phyloP scores from a whole-genome alignment of 2,113 vertebrate species.

The Burhinus bistriatus region DNA sequence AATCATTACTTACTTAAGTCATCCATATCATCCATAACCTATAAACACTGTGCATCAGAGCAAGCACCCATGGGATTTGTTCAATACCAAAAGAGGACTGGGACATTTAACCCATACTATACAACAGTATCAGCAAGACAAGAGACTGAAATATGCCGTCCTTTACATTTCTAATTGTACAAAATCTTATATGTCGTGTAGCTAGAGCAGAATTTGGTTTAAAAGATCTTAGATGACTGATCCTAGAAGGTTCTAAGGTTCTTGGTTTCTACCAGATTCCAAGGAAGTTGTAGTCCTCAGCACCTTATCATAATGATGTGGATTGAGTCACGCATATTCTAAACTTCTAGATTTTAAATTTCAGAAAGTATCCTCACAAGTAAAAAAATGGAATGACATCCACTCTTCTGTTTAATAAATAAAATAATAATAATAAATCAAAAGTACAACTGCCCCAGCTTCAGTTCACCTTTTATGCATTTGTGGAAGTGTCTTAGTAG shows the following conservation, averaged over 20 bases:
- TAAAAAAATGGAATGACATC: neutral
- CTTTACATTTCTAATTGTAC: slow-evolving; percentile 10
- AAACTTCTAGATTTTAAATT: neutral
- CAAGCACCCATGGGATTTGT: slow-evolving; percentile 9
- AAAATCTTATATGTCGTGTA: neutral
- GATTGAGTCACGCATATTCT: neutral
- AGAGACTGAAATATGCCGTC: neutral
- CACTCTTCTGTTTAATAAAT: neutral
- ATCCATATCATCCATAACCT: slow-evolving; percentile 3
- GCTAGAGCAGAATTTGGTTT: neutral
- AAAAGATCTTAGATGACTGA: neutral
- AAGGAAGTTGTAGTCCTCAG: neutral
- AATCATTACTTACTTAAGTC: slow-evolving; percentile 37
- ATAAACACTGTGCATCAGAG: slow-evolving; percentile 20
- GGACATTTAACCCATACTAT: neutral
- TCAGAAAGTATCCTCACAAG: neutral
- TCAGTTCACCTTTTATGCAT: neutral
- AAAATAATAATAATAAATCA: neutral
- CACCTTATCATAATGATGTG: neutral
- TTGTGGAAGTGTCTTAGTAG: slow-evolving; percentile 11
- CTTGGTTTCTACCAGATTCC: neutral
- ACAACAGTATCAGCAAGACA: slow-evolving; percentile 17
- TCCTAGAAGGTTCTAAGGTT: neutral
- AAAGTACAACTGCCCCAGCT: neutral
- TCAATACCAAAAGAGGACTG: slow-evolving; percentile 12